Conservation (phyloP, 1,140 invertebrate genomes). For the Druon quercuslanigerum region DNA sequence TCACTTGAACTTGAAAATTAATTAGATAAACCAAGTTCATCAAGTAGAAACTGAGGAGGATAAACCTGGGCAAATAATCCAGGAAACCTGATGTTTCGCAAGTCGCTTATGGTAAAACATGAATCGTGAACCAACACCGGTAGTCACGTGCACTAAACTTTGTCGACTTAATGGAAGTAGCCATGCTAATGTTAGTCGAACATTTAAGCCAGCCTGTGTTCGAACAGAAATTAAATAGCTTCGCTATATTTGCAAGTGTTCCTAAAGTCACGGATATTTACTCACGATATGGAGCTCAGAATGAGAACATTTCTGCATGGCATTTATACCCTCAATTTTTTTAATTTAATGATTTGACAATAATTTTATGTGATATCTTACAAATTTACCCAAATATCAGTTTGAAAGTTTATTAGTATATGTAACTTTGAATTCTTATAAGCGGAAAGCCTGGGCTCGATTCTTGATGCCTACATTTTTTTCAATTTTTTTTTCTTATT, state of each 20-base stretch:
- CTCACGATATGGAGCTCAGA: not conserved
- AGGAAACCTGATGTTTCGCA: constrained; percentile 12
- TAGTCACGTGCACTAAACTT: constrained; percentile 7
- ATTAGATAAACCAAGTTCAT: no score
- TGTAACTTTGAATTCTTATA: no score
- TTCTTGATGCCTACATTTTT: no score
- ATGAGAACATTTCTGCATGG: not conserved
- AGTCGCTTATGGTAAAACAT: constrained; percentile 18
- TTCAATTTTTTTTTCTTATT: no score
- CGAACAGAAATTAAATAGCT: not conserved
- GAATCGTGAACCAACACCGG: not conserved
- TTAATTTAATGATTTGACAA: no score
- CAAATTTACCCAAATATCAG: no score
- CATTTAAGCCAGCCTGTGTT: not conserved
- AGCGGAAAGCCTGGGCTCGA: no score
- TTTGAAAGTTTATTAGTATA: no score
- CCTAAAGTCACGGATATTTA: not conserved
- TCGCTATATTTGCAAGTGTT: not conserved
- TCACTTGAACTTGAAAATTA: no score
- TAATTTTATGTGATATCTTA: no score
- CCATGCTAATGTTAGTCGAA: no score
- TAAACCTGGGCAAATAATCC: not conserved
- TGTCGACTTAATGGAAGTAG: constrained; percentile 23
- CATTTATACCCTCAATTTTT: no score
- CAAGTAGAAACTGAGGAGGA: not conserved